These are phyloP conservation scores for Halcyon senegalensis DNA, from an alignment of 2,113 vertebrate species.

Conservation along the genomic window DNA sequence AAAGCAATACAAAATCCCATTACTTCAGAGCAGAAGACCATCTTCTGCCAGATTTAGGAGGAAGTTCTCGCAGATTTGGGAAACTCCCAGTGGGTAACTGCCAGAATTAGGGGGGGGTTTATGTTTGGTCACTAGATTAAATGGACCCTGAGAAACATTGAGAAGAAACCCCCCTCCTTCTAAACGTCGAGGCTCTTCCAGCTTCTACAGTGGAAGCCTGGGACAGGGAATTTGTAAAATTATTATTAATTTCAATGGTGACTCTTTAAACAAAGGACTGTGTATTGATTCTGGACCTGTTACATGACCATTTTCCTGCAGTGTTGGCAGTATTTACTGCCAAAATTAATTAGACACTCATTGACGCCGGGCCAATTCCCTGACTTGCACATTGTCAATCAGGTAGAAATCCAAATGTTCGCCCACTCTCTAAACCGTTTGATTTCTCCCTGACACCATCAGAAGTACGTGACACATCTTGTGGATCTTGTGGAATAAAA, in stretches of 20 bases:
- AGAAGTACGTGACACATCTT: constrained; percentile 21
- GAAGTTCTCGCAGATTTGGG: not conserved
- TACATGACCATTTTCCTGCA: not conserved
- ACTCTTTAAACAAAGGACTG: not conserved
- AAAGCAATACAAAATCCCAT: not conserved
- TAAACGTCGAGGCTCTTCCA: not conserved
- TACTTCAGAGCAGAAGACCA: not conserved
- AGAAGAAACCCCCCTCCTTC: not conserved
- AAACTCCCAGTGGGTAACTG: not conserved
- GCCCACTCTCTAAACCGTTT: constrained; percentile 19
- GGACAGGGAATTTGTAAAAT: not conserved
- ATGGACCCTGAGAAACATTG: not conserved
- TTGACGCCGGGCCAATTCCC: constrained; percentile 30
- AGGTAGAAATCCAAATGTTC: constrained; percentile 61
- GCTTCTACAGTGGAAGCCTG: not conserved
- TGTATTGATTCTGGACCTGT: not conserved
- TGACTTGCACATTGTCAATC: constrained; percentile 31
- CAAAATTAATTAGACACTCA: constrained; percentile 19
- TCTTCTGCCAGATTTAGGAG: not conserved
- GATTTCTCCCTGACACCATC: constrained; percentile 10
- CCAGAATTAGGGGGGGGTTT: not conserved
- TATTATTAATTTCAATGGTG: not conserved
- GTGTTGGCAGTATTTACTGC: not conserved
- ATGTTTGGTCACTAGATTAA: not conserved
- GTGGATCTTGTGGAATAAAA: constrained; percentile 10